These are phyloP conservation scores for Bimastos eiseni DNA, from an alignment of 2,888 invertebrate genomes.

Conservation along the genomic window DNA sequence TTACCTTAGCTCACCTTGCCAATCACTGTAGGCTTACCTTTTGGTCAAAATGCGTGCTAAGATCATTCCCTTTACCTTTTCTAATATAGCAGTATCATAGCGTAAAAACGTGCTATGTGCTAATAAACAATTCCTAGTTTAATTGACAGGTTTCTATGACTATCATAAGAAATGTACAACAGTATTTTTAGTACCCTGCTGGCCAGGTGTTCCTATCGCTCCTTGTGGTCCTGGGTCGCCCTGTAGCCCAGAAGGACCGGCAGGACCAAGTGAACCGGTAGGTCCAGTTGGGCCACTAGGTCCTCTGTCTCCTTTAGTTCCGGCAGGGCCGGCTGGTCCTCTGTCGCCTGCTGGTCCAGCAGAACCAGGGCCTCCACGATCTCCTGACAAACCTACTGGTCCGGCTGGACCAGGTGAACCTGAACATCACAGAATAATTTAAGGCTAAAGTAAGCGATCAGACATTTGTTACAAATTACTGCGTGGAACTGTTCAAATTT, in stretches of 20 bases:
- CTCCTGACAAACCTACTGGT: constrained; percentile 37
- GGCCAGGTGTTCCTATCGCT: constrained; percentile 47
- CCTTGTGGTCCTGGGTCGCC: constrained; percentile 42
- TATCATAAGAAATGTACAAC: not conserved
- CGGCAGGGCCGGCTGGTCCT: constrained; percentile 35
- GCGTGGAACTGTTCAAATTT: not conserved
- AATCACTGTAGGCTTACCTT: too few relatives aligned
- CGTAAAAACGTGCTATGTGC: too few relatives aligned
- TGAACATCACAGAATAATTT: constrained; percentile 26
- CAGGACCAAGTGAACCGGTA: constrained; percentile 29
- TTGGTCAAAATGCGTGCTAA: too few relatives aligned
- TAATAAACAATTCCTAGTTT: too few relatives aligned
- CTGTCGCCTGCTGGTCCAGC: constrained; percentile 35
- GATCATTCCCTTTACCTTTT: too few relatives aligned
- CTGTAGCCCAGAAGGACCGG: constrained; percentile 29
- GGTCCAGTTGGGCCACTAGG: constrained; percentile 29
- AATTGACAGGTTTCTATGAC: not conserved
- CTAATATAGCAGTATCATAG: too few relatives aligned
- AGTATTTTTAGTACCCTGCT: constrained; percentile 34
- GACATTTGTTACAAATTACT: not conserved
- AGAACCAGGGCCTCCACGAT: constrained; percentile 35
- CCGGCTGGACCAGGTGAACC: constrained; percentile 39
- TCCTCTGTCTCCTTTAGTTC: constrained; percentile 38
- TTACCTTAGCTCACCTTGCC: too few relatives aligned
- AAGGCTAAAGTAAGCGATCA: not conserved